Percentiles rank a stretch among this genome's conserved stretches.
Evolutionary conservation across 2,113 vertebrate genomes (phyloP).

Genomic region (Edolisoma coerulescens): DNA sequence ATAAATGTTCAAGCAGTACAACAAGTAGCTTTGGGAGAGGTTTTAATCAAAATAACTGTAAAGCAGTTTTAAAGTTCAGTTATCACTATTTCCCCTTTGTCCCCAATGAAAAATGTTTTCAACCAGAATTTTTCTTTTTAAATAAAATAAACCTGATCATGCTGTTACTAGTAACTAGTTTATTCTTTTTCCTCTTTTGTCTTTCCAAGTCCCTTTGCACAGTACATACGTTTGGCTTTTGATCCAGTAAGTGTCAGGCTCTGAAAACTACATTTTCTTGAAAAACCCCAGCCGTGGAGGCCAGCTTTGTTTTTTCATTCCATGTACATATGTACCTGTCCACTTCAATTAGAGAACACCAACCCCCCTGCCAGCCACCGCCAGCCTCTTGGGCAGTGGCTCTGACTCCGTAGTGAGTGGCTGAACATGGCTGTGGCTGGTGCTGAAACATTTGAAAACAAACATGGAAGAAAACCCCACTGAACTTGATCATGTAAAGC

Average conservation of each 20-base stretch:
- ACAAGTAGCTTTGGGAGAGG: conserved; percentile 53
- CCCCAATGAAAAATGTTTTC: not conserved
- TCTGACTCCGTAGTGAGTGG: accelerated
- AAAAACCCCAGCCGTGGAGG: accelerated
- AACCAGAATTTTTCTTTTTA: not conserved
- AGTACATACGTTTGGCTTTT: not conserved
- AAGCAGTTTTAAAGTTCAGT: conserved; percentile 15
- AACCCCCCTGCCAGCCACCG: not conserved
- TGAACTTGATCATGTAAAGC: not conserved
- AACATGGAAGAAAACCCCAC: not conserved
- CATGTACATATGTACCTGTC: not conserved
- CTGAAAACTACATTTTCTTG: not conserved
- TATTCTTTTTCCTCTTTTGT: not conserved
- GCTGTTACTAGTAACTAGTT: not conserved
- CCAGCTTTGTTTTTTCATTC: not conserved
- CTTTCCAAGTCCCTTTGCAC: not conserved
- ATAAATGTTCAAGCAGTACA: conserved; percentile 74
- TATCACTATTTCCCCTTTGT: not conserved
- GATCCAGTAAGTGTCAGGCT: not conserved
- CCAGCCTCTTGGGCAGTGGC: accelerated
- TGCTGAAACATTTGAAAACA: not conserved
- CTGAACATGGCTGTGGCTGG: not conserved
- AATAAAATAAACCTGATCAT: not conserved
- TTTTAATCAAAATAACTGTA: conserved; percentile 20
- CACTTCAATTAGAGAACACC: not conserved